These are phyloP conservation scores for Squalus acanthias DNA, from an alignment of 2,797 vertebrate genomes.

Conservation along the genomic window DNA sequence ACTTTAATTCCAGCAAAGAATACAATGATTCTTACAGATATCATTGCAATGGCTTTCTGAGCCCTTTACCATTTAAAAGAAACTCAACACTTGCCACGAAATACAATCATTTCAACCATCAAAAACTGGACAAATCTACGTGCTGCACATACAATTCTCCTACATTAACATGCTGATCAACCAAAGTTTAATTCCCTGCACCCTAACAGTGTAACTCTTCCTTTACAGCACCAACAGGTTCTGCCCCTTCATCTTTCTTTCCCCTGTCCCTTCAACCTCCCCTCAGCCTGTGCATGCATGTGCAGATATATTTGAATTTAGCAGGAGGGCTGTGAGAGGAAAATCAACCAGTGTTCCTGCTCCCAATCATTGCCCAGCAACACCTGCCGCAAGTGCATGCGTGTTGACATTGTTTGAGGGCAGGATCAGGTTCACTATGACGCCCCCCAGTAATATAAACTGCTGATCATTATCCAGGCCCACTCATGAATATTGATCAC, in stretches of 20 bases:
- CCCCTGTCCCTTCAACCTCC: background rate
- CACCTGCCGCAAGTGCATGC: background rate
- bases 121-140: background rate
- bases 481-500: background rate
- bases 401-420: background rate
- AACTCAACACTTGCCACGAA: background rate
- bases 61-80: background rate
- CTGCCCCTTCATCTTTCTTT: background rate
- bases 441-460: background rate
- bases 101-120: background rate
- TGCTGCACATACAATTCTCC: background rate
- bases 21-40: background rate
- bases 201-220: background rate
- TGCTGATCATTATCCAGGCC: background rate
- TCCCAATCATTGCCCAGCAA: background rate
- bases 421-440: background rate
- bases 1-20: background rate
- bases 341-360: background rate
- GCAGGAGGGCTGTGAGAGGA: background rate
- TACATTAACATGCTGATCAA: background rate
- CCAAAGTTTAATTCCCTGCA: background rate
- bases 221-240: background rate
- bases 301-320: background rate
- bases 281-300: background rate
- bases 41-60: background rate